Evolutionary conservation across 2,113 vertebrate genomes (phyloP).

Genomic region (Pangasianodon gigas): DNA sequence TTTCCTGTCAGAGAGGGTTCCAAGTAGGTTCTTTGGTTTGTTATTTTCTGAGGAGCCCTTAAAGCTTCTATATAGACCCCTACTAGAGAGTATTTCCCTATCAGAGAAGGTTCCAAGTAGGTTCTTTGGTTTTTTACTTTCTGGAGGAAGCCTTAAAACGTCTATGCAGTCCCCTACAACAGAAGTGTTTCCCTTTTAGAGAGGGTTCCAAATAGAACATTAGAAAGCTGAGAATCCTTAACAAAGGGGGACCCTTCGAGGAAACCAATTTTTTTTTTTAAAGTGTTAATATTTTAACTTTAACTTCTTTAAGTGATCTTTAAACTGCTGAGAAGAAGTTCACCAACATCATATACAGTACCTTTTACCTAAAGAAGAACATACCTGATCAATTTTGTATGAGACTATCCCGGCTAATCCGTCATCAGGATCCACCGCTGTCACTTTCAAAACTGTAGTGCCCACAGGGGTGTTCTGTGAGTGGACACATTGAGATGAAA

Average conservation of each 20-base stretch:
- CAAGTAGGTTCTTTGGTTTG: neutral
- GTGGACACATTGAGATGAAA: neutral
- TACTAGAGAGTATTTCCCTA: neutral
- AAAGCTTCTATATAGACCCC: neutral
- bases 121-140: neutral
- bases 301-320: neutral
- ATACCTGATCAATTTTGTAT: slow-evolving; percentile 67
- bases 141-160: neutral
- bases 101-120: neutral
- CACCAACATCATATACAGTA: neutral
- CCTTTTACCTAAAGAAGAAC: neutral
- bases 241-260: neutral
- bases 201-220: neutral
- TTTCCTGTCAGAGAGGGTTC: neutral
- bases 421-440: slow-evolving; percentile 59
- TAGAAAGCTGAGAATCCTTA: neutral
- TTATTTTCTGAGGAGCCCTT: neutral
- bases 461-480: slow-evolving; percentile 50
- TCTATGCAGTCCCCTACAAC: no score
- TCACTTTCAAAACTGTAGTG: slow-evolving; percentile 46
- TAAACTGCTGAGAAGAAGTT: neutral
- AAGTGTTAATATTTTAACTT: neutral
- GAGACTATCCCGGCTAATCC: neutral
- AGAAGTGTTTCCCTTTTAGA: neutral
- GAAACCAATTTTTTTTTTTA: neutral